These are phyloP conservation scores for Eudasyphora cyanicolor DNA, from an alignment of 2,888 invertebrate species.

Conservation along the genomic window DNA sequence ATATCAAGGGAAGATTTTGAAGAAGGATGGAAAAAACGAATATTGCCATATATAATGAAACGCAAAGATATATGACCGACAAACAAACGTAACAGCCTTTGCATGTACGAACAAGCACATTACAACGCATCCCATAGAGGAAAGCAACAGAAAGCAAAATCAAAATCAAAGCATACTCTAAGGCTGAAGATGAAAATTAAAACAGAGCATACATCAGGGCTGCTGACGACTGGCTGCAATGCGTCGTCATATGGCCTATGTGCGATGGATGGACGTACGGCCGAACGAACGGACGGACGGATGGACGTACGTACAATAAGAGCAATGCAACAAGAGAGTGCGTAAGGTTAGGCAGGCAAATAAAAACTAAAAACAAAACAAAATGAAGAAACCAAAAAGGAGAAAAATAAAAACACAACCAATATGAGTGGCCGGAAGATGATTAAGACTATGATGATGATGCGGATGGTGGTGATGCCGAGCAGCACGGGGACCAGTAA, in stretches of 20 bases:
- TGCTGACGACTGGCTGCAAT: too few relatives aligned
- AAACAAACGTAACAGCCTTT: too few relatives aligned
- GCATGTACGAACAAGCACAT: too few relatives aligned
- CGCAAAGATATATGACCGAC: constrained; percentile 14
- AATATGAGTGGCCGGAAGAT: neutral
- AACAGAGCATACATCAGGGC: neutral
- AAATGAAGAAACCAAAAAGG: too few relatives aligned
- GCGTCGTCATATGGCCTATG: too few relatives aligned
- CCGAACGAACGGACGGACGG: too few relatives aligned
- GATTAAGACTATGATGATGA: neutral
- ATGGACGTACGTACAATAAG: neutral
- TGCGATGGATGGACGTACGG: too few relatives aligned
- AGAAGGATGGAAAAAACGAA: neutral
- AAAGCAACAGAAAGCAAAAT: neutral
- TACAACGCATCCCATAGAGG: neutral
- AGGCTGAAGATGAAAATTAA: constrained; percentile 3
- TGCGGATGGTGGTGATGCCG: neutral
- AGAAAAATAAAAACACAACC: neutral
- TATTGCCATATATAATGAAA: neutral
- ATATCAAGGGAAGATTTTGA: neutral
- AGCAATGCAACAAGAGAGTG: neutral
- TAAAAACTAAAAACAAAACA: too few relatives aligned
- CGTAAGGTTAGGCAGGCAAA: neutral
- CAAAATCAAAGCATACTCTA: neutral
- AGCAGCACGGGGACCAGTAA: neutral